These are phyloP conservation scores for Oreochromis spilurus DNA, from an alignment of 2,113 vertebrate genomes.

Conservation along the genomic window DNA sequence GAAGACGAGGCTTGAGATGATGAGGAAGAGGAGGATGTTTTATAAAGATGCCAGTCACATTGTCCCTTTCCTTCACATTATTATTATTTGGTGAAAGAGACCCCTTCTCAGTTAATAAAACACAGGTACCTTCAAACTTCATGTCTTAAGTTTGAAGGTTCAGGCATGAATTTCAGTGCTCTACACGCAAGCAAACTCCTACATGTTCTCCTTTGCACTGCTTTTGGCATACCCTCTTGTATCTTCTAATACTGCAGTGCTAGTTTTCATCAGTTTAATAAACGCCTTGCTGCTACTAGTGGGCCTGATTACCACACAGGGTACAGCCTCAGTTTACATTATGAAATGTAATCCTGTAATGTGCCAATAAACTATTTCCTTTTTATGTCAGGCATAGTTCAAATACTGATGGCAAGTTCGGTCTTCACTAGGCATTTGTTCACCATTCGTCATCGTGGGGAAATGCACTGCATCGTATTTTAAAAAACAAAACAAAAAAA, in stretches of 20 bases:
- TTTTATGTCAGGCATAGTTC: neutral
- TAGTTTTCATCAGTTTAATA: neutral
- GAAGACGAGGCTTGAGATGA: neutral
- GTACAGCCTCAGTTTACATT: neutral
- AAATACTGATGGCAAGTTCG: neutral
- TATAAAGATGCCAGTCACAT: neutral
- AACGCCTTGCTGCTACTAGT: neutral
- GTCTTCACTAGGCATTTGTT: neutral
- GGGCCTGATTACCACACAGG: neutral
- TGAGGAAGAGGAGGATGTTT: neutral
- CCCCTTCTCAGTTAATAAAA: neutral
- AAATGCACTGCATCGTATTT: neutral
- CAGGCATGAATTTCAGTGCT: neutral
- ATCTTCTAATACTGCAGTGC: neutral
- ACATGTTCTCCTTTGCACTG: neutral
- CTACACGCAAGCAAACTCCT: neutral
- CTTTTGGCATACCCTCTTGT: neutral
- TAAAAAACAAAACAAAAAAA: neutral
- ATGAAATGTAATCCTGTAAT: neutral
- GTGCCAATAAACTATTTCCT: neutral
- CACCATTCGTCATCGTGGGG: neutral
- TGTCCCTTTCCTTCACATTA: neutral
- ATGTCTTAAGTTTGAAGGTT: neutral
- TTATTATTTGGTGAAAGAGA: neutral
- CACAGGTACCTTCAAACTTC: neutral